Conservation (phyloP, 2,888 invertebrate species). For the Brachypalpus laphriformis region DNA sequence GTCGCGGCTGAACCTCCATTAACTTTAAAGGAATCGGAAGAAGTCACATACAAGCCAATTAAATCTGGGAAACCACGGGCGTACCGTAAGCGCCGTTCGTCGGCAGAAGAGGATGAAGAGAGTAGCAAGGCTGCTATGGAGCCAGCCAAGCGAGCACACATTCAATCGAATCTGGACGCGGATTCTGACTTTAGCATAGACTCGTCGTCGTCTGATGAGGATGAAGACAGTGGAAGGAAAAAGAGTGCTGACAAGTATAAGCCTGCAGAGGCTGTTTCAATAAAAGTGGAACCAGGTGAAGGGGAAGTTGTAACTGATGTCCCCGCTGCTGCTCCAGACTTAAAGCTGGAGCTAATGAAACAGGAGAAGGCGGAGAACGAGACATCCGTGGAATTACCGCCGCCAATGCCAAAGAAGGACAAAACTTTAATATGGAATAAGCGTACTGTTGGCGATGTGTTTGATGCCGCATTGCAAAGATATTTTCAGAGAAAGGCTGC, state of each 20-base stretch:
- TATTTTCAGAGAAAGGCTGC: constrained; percentile 89
- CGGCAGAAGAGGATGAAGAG: constrained; percentile 82
- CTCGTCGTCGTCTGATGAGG: constrained; percentile 83
- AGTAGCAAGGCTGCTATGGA: constrained; percentile 81
- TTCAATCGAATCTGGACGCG: constrained; percentile 87
- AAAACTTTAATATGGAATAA: constrained; percentile 92
- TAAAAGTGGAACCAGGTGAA: constrained; percentile 43
- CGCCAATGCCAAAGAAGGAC: constrained; percentile 84
- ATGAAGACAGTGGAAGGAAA: constrained; percentile 64
- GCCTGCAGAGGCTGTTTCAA: constrained; percentile 6
- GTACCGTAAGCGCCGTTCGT: constrained; percentile 85
- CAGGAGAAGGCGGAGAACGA: constrained; percentile 75
- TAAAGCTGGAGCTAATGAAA: constrained; percentile 74
- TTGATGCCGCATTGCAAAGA: constrained; percentile 89
- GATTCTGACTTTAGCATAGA: constrained; percentile 90
- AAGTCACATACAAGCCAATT: constrained; percentile 78
- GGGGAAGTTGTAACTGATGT: constrained; percentile 59
- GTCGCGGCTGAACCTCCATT: constrained; percentile 43
- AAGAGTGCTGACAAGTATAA: constrained; percentile 54
- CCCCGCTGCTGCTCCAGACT: constrained; percentile 49
- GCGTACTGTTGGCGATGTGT: constrained; percentile 90
- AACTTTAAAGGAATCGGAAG: constrained; percentile 74
- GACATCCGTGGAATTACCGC: not conserved
- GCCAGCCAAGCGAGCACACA: constrained; percentile 83
- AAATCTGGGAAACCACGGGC: constrained; percentile 83